Base-by-base conservation (phyloP, 2,888 invertebrate species). In the Oxystoma pomonae region DNA sequence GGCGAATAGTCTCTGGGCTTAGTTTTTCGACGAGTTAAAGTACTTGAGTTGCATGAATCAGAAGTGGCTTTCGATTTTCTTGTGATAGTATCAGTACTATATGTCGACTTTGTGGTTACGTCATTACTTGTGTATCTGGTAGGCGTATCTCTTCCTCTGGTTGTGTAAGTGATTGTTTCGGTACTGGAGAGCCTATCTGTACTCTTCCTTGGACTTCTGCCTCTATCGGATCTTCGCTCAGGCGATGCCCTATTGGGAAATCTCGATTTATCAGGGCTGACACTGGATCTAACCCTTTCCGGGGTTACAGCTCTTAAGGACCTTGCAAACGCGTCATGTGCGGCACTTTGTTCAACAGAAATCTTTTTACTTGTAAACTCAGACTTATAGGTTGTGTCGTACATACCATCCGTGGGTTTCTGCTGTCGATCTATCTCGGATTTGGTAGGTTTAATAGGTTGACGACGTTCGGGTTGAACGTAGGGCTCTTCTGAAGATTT, bases 241-340 rank as follows among this genome's bases (percentile, higher is more conserved):
- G 70, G 63, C 62, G 67, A 74, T 71, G 76, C 7, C 74, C 76
- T 57, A 72, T 73, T 73, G 20, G 75, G 69, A 66, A 73, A 70
- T 49, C 72, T 67, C 55, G 68, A 67, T 64, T 78, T 79, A 50
- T 80, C 77, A 19, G 78, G 77, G 68, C 79, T 76, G 1, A 81
- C 80, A 68, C 84, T 82, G 68, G 81, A 85, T 52, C 84, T 83
- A 60, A 68, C 71, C 62, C 83, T 78, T 55, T 85, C 81, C 1
- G 87, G 87, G 59, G 87, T 87, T 50, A 87, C 85, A 65, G 88
- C 84, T 22, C 91, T 84, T 57, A 91, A 79, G 2, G 90, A 88
- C 63, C 88, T 85, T 0, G 89, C 91, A 82, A 91, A 91, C 0
- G 90, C 90, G 69, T 90, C 87, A 73, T 91, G 91, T 1, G 89